Base-by-base conservation (phyloP, 2,113 vertebrate species). In the Typhlomys cinereus region DNA sequence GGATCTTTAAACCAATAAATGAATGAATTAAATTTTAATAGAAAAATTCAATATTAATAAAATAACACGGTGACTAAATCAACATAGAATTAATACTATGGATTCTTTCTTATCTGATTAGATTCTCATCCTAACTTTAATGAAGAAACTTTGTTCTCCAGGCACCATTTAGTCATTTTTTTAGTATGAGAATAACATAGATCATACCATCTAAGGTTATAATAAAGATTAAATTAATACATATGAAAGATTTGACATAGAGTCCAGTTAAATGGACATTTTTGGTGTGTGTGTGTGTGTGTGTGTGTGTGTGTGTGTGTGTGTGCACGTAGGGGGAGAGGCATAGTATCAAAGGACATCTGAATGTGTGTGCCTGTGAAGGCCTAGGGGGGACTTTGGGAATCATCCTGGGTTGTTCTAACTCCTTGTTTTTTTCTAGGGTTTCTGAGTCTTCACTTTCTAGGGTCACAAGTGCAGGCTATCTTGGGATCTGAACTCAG, bases 11-110 rank as follows among this genome's bases (percentile, higher is more conserved):
- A 1, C 85, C 34, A 36, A 84, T 61, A 85, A 41, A 54, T 29
- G 44, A 86, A 84, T 85, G 84, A 73, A 41, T 82, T 95, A 44
- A 44, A 70, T 64, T 88, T 92, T 85, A 82, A 74, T 78, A 89
- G 88, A 59, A 52, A 95, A 80, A 69, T 89, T 44, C 70, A 64
- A 27, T 71, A 83, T 50, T 74, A 41, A 84, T 15, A 25, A 41
- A 79, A 34, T 11, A 81, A 52, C 29, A 61, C 23, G 21, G 20
- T 71, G 11, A 70, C 62, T 71, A 79, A 81, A 86, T 69, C 57
- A 78, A 54, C 25, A 66, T 5, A 69, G 13, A 7, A 20, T 80
- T 59, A 89, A 85, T 80, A 59, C 7, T 0, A 0, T 25, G 8
- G 67, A 31, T 0, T 39, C 17, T 39, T 0, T 39, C 17, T 39